A percentile compares a stretch with the other conserved stretches of the same genome.
phyloP scores from a whole-genome alignment of 2,113 vertebrate genomes.

The Cynocephalus volans region DNA sequence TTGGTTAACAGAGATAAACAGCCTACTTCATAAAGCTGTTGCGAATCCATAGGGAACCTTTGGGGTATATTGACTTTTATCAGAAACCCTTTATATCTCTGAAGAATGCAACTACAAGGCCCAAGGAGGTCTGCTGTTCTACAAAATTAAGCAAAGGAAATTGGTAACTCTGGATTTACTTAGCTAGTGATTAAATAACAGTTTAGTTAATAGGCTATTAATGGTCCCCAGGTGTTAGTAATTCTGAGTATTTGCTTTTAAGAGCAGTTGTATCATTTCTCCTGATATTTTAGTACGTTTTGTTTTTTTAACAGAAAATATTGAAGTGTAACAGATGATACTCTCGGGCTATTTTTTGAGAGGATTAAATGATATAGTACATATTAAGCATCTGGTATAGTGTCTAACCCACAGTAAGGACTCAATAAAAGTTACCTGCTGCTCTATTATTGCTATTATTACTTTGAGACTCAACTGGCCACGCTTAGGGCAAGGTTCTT shows the following conservation, averaged over 20 bases:
- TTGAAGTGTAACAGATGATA: conserved; percentile 67
- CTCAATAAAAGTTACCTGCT: conserved; percentile 44
- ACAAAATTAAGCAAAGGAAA: conserved; percentile 80
- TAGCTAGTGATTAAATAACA: conserved; percentile 84
- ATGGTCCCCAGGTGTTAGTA: conserved; percentile 82
- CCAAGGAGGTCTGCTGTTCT: conserved; percentile 75
- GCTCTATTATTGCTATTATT: neutral
- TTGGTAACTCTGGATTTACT: conserved; percentile 81
- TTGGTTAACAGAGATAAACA: conserved; percentile 26
- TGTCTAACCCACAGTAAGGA: neutral
- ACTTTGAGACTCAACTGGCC: neutral
- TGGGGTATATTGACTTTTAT: neutral
- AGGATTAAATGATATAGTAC: conserved; percentile 46
- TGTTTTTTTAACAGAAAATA: conserved; percentile 74
- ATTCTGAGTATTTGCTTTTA: conserved; percentile 78
- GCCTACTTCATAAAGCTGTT: conserved; percentile 13
- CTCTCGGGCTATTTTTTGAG: conserved; percentile 46
- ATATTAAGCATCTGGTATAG: conserved; percentile 15
- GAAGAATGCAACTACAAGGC: conserved; percentile 50
- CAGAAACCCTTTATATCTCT: conserved; percentile 57
- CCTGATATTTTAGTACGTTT: conserved; percentile 60
- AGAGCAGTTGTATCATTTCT: conserved; percentile 78
- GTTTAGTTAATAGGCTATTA: conserved; percentile 83
- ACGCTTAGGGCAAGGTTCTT: neutral
- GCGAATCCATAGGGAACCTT: neutral